A percentile compares a stretch with the other conserved stretches of the same genome.
These are phyloP conservation scores for Cerceris rybyensis DNA, from an alignment of 2,888 invertebrate genomes.

Conservation along the genomic window DNA sequence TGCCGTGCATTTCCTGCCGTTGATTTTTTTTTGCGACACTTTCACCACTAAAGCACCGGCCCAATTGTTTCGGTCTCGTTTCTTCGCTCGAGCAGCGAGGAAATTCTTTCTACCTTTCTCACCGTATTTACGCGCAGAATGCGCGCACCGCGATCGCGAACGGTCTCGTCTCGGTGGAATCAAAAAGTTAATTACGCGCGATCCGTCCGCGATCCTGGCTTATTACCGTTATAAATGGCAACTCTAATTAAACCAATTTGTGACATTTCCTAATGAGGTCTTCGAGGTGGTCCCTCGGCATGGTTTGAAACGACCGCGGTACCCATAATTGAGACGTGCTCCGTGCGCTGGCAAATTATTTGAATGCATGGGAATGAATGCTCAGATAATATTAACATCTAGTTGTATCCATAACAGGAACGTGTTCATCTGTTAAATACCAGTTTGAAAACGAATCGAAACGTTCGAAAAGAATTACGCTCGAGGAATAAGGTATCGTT, in stretches of 20 bases:
- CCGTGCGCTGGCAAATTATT: constrained; percentile 51
- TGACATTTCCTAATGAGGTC: constrained; percentile 68
- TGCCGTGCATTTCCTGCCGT: constrained; percentile 12
- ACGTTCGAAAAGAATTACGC: too few relatives aligned
- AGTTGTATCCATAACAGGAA: constrained; percentile 2
- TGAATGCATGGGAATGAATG: constrained; percentile 29
- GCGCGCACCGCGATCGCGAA: constrained; percentile 27
- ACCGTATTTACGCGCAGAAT: neutral
- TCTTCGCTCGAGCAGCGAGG: constrained; percentile 26
- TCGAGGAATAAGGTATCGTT: too few relatives aligned
- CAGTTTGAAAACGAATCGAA: neutral
- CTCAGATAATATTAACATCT: constrained; percentile 5
- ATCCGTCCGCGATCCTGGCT: constrained; percentile 57
- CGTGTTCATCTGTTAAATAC: neutral
- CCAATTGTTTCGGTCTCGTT: constrained; percentile 17
- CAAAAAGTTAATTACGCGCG: constrained; percentile 67
- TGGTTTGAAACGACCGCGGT: constrained; percentile 27
- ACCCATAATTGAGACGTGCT: constrained; percentile 59
- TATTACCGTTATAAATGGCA: constrained; percentile 67
- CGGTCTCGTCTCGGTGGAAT: constrained; percentile 42
- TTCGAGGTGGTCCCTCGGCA: constrained; percentile 64
- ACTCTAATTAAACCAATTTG: constrained; percentile 72
- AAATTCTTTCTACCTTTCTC: constrained; percentile 43
- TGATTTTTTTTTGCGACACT: constrained; percentile 43
- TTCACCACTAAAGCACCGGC: constrained; percentile 46